These are phyloP conservation scores for Phytoseiulus persimilis DNA, from an alignment of 2,888 invertebrate genomes.

Conservation along the genomic window DNA sequence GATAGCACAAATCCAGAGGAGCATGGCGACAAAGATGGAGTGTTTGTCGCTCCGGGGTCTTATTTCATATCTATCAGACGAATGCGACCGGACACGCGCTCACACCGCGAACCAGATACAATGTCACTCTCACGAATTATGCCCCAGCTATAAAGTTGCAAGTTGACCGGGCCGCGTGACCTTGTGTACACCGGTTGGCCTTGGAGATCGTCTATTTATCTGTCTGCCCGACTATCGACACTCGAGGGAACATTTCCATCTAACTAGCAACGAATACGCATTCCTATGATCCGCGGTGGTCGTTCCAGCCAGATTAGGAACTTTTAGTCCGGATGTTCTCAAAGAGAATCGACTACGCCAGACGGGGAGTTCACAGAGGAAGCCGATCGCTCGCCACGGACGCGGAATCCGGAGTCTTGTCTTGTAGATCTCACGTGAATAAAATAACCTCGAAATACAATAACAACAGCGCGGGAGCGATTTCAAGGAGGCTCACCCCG, in stretches of 20 bases:
- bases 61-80: not conserved
- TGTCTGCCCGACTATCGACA: too few relatives aligned
- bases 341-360: too few relatives aligned
- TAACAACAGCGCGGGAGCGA: too few relatives aligned
- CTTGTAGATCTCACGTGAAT: too few relatives aligned
- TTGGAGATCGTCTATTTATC: not conserved
- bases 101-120: not conserved
- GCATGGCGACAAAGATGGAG: too few relatives aligned
- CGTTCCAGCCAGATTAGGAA: not conserved
- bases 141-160: not conserved
- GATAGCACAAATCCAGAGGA: too few relatives aligned
- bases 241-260: not conserved
- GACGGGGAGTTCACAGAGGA: too few relatives aligned
- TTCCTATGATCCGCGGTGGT: not conserved
- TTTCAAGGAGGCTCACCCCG: too few relatives aligned
- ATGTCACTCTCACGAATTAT: not conserved
- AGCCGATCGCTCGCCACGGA: too few relatives aligned
- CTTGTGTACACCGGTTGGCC: not conserved
- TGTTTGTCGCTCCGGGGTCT: too few relatives aligned
- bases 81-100: not conserved
- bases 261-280: not conserved
- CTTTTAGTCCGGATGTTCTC: not conserved
- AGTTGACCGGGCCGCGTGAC: not conserved
- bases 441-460: too few relatives aligned
- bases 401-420: too few relatives aligned